phyloP scores from a whole-genome alignment of 2,797 vertebrate genomes.

The Psittacula echo region DNA sequence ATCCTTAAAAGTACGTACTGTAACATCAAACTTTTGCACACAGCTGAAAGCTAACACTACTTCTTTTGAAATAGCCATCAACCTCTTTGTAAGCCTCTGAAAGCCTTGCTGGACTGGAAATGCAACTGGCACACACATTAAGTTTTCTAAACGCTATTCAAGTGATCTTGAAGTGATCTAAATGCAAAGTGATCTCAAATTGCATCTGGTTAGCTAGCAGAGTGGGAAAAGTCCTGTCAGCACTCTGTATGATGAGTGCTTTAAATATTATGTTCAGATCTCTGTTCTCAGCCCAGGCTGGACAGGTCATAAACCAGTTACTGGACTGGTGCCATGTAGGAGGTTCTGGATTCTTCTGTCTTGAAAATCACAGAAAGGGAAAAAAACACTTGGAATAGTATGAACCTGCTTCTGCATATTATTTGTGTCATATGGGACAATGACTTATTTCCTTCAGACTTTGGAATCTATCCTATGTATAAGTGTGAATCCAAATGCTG shows the following conservation, averaged over 20 bases:
- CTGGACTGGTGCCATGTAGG: neutral
- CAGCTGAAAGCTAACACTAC: neutral
- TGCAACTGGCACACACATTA: neutral
- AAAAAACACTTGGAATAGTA: neutral
- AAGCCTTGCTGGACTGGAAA: neutral
- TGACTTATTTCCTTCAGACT: neutral
- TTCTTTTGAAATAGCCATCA: neutral
- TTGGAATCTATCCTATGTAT: neutral
- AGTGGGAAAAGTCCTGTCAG: neutral
- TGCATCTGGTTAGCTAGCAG: neutral
- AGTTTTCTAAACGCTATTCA: neutral
- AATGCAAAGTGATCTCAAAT: neutral
- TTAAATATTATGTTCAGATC: neutral
- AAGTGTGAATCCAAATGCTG: neutral
- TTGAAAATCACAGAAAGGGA: neutral
- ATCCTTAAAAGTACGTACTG: neutral
- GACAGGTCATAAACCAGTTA: neutral
- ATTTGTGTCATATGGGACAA: neutral
- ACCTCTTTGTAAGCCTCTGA: neutral
- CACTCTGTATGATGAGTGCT: fast-evolving
- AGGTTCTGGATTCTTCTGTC: neutral
- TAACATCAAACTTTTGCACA: neutral
- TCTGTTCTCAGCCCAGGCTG: neutral
- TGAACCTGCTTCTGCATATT: neutral
- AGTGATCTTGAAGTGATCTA: neutral